phyloP scores from a whole-genome alignment of 2,113 vertebrate genomes.

The Thymallus thymallus region DNA sequence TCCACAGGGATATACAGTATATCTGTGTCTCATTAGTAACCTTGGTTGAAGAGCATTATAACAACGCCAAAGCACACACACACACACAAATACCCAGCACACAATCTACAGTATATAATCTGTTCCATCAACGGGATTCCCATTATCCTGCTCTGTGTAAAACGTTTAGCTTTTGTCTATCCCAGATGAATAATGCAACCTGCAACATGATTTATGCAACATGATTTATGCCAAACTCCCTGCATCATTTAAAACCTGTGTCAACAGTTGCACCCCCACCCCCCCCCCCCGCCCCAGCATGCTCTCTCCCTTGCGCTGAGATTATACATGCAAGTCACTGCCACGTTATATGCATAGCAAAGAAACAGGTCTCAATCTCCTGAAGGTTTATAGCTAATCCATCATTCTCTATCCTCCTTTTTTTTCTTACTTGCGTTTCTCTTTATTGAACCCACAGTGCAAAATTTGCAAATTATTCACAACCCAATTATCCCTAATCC shows the following conservation, averaged over 20 bases:
- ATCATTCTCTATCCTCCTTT: background rate
- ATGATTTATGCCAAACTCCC: slow-evolving; percentile 51
- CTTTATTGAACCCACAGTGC: background rate
- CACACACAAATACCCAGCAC: background rate
- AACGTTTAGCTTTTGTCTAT: slow-evolving; percentile 45
- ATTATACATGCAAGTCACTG: slow-evolving; percentile 34
- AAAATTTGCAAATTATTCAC: slow-evolving; percentile 18
- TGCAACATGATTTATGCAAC: slow-evolving; percentile 38
- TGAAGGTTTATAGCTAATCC: background rate
- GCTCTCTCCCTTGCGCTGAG: slow-evolving; percentile 12
- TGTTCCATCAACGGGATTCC: slow-evolving; percentile 41
- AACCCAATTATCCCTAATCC: slow-evolving; percentile 7
- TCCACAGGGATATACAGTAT: too few relatives aligned
- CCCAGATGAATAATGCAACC: slow-evolving; percentile 53
- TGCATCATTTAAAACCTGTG: slow-evolving; percentile 12
- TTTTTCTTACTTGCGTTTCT: too few relatives aligned
- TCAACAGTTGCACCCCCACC: slow-evolving; percentile 43
- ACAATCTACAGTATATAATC: background rate
- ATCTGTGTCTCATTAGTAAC: too few relatives aligned
- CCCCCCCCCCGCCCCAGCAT: slow-evolving; percentile 42
- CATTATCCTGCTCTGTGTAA: slow-evolving; percentile 47
- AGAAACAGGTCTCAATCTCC: background rate
- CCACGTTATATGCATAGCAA: background rate
- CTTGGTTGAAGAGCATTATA: background rate
- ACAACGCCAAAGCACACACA: background rate